Evolutionary conservation across 2,113 vertebrate genomes (phyloP).

Genomic region (Malurus melanocephalus): DNA sequence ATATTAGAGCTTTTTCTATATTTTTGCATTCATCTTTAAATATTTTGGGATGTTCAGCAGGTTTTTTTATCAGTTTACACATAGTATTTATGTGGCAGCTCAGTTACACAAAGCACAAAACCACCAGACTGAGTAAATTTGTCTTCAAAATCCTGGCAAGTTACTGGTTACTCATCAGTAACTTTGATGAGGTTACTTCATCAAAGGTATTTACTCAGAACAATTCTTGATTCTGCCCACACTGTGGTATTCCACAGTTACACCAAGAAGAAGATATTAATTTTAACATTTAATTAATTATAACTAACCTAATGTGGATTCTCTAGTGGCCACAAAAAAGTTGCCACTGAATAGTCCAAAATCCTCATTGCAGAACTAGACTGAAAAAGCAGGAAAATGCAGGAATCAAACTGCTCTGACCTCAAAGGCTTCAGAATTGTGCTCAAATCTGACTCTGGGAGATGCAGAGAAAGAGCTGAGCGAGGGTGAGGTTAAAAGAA

Average conservation of each 20-base stretch:
- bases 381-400: not conserved
- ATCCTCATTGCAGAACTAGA: not conserved
- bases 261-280: not conserved
- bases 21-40: not conserved
- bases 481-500: constrained; percentile 14
- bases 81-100: not conserved
- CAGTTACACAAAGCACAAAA: not conserved
- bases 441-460: not conserved
- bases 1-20: not conserved
- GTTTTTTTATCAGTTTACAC: not conserved
- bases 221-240: not conserved
- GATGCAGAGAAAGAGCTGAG: not conserved
- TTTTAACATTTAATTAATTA: not conserved
- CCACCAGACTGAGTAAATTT: not conserved
- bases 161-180: too few species aligned
- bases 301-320: not conserved
- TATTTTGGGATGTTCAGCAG: not conserved
- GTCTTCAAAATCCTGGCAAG: not conserved
- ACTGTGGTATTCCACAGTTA: not conserved
- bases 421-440: not conserved
- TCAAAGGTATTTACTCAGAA: not conserved
- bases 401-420: not conserved
- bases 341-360: not conserved
- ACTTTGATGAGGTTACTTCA: not conserved
- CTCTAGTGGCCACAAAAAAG: not conserved